A percentile compares a stretch with the other conserved stretches of the same genome.
phyloP scores from a whole-genome alignment of 92 coral and sea anemone genomes.

The Virgularia gustaviana region DNA sequence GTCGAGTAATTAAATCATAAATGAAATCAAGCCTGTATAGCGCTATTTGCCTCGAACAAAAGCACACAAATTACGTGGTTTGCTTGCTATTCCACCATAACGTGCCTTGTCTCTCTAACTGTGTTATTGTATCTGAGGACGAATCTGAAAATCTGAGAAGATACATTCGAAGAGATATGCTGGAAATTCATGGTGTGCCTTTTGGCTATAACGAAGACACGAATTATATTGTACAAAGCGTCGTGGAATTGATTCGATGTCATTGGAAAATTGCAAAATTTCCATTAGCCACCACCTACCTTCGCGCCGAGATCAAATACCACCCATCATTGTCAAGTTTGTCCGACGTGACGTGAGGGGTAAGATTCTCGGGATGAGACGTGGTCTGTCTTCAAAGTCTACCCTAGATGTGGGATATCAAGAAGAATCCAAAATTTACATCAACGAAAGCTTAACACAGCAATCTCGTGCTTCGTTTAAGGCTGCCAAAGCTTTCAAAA shows the following conservation, averaged over 20 bases:
- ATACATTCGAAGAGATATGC: conserved; percentile 33
- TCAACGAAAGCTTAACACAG: conserved; percentile 33
- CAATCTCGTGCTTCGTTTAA: conserved; percentile 11
- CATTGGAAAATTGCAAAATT: conserved; percentile 5
- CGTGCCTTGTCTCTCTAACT: too few relatives aligned
- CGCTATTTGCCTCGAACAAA: too few relatives aligned
- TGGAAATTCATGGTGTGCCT: conserved; percentile 38
- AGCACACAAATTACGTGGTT: too few relatives aligned
- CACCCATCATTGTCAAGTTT: conserved; percentile 31
- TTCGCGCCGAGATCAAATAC: neutral
- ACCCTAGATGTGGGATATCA: conserved; percentile 27
- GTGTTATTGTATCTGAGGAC: too few relatives aligned
- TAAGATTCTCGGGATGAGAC: neutral
- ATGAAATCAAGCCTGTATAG: too few relatives aligned
- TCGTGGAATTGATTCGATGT: conserved; percentile 7
- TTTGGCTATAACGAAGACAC: conserved; percentile 23
- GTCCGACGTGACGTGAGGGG: conserved; percentile 12
- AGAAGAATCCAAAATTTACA: neutral
- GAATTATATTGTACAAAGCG: conserved; percentile 19
- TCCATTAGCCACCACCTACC: conserved; percentile 42
- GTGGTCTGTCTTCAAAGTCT: conserved; percentile 8
- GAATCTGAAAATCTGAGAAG: conserved; percentile 15
- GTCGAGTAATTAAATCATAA: too few relatives aligned
- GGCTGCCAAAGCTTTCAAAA: conserved; percentile 20
- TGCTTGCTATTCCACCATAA: too few relatives aligned